Conservation (phyloP, 2,888 invertebrate genomes). For the Leptura quadrifasciata region DNA sequence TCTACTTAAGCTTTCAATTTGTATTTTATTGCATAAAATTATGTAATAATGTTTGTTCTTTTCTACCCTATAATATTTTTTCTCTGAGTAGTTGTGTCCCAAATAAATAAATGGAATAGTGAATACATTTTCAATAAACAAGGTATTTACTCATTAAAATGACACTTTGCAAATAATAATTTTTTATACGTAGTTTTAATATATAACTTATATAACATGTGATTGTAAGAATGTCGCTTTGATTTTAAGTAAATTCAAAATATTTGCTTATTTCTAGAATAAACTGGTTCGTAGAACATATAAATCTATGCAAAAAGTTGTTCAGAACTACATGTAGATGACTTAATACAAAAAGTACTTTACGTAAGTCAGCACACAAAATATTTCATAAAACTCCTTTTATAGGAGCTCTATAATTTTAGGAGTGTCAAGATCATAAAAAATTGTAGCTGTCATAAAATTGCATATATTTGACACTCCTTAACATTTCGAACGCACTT, state of each 20-base stretch:
- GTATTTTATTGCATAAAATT: too few relatives aligned
- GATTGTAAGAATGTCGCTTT: not conserved
- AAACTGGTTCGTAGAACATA: not conserved
- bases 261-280: not conserved
- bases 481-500: conserved; percentile 12
- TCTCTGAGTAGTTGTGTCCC: too few relatives aligned
- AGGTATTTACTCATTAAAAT: not conserved
- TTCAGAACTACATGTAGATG: not conserved
- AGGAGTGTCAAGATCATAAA: conserved; percentile 35
- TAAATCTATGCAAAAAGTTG: not conserved
- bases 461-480: conserved; percentile 25
- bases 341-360: not conserved
- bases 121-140: too few relatives aligned
- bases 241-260: not conserved
- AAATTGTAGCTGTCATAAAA: not conserved
- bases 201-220: not conserved
- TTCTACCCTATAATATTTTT: too few relatives aligned
- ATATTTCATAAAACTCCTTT: conserved; percentile 10
- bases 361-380: not conserved
- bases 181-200: too few relatives aligned
- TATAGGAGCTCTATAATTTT: conserved; percentile 22
- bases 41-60: too few relatives aligned
- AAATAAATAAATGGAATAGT: too few relatives aligned
- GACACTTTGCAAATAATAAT: too few relatives aligned
- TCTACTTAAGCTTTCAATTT: too few relatives aligned